Percentiles rank a stretch among this genome's conserved stretches.
phyloP scores from a whole-genome alignment of 2,797 vertebrate genomes.

The Staurois parvus region DNA sequence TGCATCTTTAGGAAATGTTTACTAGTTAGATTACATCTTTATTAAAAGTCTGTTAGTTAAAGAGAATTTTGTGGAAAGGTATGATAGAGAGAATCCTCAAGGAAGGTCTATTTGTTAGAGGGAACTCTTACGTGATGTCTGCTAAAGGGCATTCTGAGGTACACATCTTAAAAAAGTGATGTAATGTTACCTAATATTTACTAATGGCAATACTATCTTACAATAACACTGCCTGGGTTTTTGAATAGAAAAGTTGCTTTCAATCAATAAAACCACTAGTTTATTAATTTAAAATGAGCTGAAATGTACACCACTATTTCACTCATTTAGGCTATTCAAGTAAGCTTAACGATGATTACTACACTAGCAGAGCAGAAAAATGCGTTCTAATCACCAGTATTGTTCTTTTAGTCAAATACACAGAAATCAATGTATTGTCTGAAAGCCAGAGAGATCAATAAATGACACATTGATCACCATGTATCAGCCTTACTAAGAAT shows the following conservation, averaged over 20 bases:
- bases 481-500: not conserved
- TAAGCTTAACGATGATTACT: conserved; percentile 16
- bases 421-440: conserved; percentile 32
- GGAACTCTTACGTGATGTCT: not conserved
- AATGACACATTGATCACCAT: not conserved
- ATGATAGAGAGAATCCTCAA: too few species aligned
- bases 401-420: conserved; percentile 36
- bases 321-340: not conserved
- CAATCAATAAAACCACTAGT: not conserved
- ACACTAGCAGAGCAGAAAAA: not conserved
- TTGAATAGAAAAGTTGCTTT: not conserved
- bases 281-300: conserved; percentile 4
- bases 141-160: not conserved
- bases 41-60: too few species aligned
- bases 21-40: too few species aligned
- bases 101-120: not conserved
- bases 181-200: not conserved
- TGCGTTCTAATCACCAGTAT: conserved; percentile 15
- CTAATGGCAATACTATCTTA: not conserved
- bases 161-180: not conserved
- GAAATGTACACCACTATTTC: not conserved
- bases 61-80: too few species aligned
- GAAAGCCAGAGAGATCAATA: conserved; percentile 24
- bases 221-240: not conserved
- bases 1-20: too few species aligned